phyloP scores from a whole-genome alignment of 2,113 vertebrate genomes.

The Rhinopomastus cyanomelas region DNA sequence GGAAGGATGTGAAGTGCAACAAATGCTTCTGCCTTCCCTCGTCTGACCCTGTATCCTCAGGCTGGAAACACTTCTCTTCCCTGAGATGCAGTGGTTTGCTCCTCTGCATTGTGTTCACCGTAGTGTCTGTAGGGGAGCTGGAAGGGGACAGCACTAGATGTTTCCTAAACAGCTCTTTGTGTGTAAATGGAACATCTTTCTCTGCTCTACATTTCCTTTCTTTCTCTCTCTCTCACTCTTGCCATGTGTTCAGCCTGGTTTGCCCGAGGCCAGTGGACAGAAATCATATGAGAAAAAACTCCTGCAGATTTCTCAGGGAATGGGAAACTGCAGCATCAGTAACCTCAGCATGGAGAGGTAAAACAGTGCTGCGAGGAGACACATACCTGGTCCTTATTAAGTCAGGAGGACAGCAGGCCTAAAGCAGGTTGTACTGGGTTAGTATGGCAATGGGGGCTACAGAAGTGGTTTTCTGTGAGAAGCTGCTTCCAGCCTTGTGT shows the following conservation, averaged over 20 bases:
- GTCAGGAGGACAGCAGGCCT: neutral
- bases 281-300: constrained; percentile 9
- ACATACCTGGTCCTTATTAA: neutral
- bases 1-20: neutral
- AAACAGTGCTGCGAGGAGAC: neutral
- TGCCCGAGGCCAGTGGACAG: neutral
- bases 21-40: neutral
- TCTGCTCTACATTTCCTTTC: constrained; percentile 54
- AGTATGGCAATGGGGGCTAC: neutral
- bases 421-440: neutral
- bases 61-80: neutral
- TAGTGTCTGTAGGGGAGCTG: constrained; percentile 13
- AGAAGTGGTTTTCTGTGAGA: neutral
- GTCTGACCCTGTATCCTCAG: neutral
- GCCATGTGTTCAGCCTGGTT: constrained; percentile 25
- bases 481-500: neutral
- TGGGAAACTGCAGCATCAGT: neutral
- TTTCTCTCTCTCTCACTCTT: neutral
- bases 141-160: constrained; percentile 16
- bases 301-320: constrained; percentile 6
- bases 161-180: constrained; percentile 53
- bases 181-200: constrained; percentile 53
- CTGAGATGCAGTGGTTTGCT: neutral
- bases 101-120: neutral
- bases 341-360: neutral